Evolutionary conservation across 1,140 invertebrate genomes (phyloP).

Genomic region (Drosophila pallidifrons): DNA sequence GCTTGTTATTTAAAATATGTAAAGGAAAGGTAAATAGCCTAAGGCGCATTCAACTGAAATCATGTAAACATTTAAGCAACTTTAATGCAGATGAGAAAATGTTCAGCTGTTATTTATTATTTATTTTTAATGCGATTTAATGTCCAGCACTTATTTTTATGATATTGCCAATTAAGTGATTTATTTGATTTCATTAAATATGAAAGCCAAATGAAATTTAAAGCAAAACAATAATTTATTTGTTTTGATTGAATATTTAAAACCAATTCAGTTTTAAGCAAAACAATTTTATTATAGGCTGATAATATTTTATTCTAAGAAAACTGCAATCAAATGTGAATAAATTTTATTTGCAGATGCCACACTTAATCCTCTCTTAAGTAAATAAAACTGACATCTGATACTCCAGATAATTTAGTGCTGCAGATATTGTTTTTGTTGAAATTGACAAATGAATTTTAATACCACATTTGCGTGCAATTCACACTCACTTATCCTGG

Average conservation of each 20-base stretch:
- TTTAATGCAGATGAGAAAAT: background rate
- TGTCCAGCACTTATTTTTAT: background rate
- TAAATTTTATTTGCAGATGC: too few relatives aligned
- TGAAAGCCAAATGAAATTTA: background rate
- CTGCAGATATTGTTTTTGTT: conserved; percentile 9
- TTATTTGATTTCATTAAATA: background rate
- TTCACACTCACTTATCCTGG: conserved; percentile 9
- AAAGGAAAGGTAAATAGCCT: conserved; percentile 6
- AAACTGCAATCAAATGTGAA: too few relatives aligned
- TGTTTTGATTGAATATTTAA: background rate
- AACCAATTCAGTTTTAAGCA: background rate
- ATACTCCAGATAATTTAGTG: background rate
- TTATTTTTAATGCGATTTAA: background rate
- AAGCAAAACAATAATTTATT: background rate
- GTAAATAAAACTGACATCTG: conserved; percentile 16
- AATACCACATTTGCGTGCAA: conserved; percentile 10
- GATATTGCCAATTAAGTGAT: background rate
- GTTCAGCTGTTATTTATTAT: background rate
- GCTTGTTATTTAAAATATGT: conserved; percentile 12
- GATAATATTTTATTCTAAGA: too few relatives aligned
- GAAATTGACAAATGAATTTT: conserved; percentile 4
- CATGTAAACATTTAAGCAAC: conserved; percentile 1
- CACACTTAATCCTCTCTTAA: background rate
- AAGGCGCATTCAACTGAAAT: conserved; percentile 6
- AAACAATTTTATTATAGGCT: background rate